These are phyloP conservation scores for Diplogasteroides magnus DNA, from an alignment of 1,140 invertebrate genomes.

Conservation along the genomic window DNA sequence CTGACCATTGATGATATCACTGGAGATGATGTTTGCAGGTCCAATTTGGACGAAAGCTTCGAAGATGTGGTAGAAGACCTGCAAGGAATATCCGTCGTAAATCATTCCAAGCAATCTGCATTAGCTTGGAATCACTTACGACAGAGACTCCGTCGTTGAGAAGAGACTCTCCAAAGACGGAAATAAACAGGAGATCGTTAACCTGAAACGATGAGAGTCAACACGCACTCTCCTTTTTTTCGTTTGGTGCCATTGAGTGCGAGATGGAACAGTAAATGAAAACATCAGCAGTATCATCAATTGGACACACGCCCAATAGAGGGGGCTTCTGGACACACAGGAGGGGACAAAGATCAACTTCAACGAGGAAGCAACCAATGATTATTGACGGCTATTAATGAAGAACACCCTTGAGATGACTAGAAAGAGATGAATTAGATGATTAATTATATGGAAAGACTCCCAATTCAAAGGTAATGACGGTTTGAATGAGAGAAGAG, in stretches of 20 bases:
- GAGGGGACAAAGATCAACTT: too few species aligned
- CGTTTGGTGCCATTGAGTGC: too few species aligned
- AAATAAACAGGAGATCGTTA: conserved; percentile 94
- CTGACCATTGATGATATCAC: not conserved
- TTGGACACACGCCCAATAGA: too few species aligned
- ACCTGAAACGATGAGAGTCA: conserved; percentile 82
- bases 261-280: too few species aligned
- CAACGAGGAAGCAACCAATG: too few species aligned
- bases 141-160: conserved; percentile 93
- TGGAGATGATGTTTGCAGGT: not conserved
- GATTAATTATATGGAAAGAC: too few species aligned
- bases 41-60: conserved; percentile 69
- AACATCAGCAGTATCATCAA: too few species aligned
- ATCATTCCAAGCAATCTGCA: not conserved
- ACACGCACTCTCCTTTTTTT: conserved; percentile 63
- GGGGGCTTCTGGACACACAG: too few species aligned
- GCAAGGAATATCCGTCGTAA: not conserved
- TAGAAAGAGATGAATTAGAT: too few species aligned
- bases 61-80: conserved; percentile 86
- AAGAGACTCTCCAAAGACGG: conserved; percentile 95
- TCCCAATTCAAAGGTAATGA: too few species aligned
- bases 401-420: too few species aligned
- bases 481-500: conserved; percentile 67
- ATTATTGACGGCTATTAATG: too few species aligned
- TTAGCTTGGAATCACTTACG: conserved; percentile 58